phyloP scores from a whole-genome alignment of 1,140 invertebrate species.

The Pseudomyrmex flavicornis region DNA sequence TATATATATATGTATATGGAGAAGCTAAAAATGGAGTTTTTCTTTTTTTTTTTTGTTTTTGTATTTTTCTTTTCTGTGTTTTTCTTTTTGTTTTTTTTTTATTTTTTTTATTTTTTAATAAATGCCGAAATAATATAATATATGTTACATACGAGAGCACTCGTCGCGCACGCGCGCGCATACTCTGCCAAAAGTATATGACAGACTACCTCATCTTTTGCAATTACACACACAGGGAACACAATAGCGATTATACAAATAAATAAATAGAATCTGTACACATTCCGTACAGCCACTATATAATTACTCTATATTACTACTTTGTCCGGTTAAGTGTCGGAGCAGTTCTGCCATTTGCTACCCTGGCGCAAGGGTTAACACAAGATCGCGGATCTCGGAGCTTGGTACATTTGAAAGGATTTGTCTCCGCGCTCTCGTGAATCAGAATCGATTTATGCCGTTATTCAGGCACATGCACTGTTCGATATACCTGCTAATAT shows the following conservation, averaged over 20 bases:
- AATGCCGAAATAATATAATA: neutral
- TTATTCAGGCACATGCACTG: slow-evolving; percentile 26
- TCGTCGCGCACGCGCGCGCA: slow-evolving; percentile 46
- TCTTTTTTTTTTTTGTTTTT: slow-evolving; percentile 13
- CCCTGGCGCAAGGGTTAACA: slow-evolving; percentile 54
- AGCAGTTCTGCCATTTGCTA: slow-evolving; percentile 64
- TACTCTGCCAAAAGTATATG: slow-evolving; percentile 78
- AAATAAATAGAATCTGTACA: slow-evolving; percentile 68
- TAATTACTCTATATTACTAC: slow-evolving; percentile 30
- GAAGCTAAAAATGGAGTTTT: slow-evolving; percentile 12
- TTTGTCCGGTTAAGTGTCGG: slow-evolving; percentile 62
- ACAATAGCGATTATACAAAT: slow-evolving; percentile 65
- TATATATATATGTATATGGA: neutral
- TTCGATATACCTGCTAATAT: neutral
- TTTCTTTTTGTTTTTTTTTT: slow-evolving; percentile 4
- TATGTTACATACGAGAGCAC: slow-evolving; percentile 11
- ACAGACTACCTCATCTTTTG: slow-evolving; percentile 82
- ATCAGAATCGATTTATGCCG: slow-evolving; percentile 7
- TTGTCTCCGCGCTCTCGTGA: neutral
- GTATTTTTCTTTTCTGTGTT: slow-evolving; percentile 8
- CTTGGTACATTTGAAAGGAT: neutral
- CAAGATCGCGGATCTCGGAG: slow-evolving; percentile 57
- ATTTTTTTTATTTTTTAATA: slow-evolving; percentile 9
- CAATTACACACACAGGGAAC: slow-evolving; percentile 69
- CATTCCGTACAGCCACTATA: slow-evolving; percentile 72